These are phyloP conservation scores for Theocolax elegans DNA, from an alignment of 1,140 invertebrate species.

Conservation along the genomic window DNA sequence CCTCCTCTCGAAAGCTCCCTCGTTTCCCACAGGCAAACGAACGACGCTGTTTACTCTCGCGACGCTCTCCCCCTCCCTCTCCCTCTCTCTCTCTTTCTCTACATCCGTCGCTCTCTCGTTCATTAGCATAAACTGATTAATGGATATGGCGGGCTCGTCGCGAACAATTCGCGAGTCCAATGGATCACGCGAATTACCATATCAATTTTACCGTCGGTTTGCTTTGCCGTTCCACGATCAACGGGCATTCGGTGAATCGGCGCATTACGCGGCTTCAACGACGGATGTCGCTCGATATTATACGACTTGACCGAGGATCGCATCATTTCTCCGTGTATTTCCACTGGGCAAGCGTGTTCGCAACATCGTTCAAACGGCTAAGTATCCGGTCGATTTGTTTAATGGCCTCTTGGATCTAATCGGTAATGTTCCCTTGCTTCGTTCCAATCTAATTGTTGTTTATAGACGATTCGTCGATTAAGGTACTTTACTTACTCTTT, in stretches of 20 bases:
- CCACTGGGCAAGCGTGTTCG: too few species aligned
- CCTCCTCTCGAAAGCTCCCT: too few species aligned
- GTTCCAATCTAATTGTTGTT: too few species aligned
- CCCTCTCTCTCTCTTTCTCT: too few species aligned
- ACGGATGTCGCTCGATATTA: neutral
- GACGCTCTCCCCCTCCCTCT: too few species aligned
- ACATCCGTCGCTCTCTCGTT: neutral
- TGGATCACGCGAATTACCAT: constrained; percentile 46
- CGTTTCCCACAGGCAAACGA: too few species aligned
- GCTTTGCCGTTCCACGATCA: neutral
- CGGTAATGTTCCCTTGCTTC: too few species aligned
- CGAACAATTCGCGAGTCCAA: constrained; percentile 36
- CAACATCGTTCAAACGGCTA: neutral
- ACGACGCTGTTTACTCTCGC: too few species aligned
- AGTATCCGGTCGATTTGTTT: neutral
- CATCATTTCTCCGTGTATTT: neutral
- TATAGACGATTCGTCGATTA: too few species aligned
- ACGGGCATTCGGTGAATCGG: neutral
- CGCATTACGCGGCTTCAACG: neutral
- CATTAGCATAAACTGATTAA: constrained; percentile 12
- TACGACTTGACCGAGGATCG: neutral
- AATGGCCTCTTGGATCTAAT: too few species aligned
- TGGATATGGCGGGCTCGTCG: neutral
- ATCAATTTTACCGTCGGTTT: constrained; percentile 41
- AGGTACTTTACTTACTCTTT: too few species aligned